phyloP scores from a whole-genome alignment of 2,113 vertebrate species.

The Ursus arctos region DNA sequence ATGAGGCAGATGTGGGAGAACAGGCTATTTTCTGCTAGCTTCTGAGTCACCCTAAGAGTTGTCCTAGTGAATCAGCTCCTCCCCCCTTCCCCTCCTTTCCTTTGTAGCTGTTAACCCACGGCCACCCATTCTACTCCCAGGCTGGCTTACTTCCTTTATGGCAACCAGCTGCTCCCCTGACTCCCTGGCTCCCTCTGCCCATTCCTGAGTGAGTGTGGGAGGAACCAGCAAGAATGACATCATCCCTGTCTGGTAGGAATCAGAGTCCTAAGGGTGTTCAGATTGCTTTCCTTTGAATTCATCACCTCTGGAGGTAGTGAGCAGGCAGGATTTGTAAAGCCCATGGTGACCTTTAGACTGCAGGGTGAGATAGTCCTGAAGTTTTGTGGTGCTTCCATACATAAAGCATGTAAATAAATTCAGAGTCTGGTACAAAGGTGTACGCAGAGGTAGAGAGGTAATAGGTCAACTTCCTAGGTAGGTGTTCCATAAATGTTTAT shows the following conservation, averaged over 20 bases:
- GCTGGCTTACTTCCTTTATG: background rate
- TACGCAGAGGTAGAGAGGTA: background rate
- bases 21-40: constrained; percentile 71
- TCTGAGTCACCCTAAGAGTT: constrained; percentile 78
- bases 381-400: background rate
- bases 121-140: constrained; percentile 26
- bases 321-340: background rate
- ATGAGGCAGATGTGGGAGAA: constrained; percentile 69
- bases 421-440: background rate
- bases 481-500: background rate
- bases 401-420: constrained; percentile 2
- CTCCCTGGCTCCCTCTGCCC: background rate
- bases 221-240: constrained; percentile 46
- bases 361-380: background rate
- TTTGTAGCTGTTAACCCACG: constrained; percentile 57
- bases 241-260: background rate
- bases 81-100: background rate
- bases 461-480: background rate
- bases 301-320: background rate
- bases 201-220: background rate
- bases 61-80: constrained; percentile 70
- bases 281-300: constrained; percentile 44
- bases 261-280: constrained; percentile 42
- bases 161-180: background rate
- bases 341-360: background rate